phyloP scores from a whole-genome alignment of 2,797 vertebrate genomes.

The Phylloscopus collybita region DNA sequence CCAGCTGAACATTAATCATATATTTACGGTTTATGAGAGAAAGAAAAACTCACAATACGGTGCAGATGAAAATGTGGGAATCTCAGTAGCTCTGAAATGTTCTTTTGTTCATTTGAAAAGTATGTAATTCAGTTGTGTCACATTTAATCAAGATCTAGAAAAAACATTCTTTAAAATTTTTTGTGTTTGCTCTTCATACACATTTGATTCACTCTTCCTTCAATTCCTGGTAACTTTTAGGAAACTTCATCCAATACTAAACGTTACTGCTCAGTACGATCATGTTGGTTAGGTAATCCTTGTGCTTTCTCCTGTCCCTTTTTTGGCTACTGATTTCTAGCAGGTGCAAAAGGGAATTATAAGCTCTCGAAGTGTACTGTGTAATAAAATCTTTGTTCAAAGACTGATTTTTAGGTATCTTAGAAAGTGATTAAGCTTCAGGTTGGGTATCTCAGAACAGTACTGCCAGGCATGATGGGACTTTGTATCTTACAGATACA shows the following conservation, averaged over 20 bases:
- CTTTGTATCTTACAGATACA: background rate
- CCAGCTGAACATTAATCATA: background rate
- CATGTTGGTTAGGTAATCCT: background rate
- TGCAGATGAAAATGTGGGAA: background rate
- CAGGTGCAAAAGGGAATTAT: background rate
- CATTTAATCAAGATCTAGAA: background rate
- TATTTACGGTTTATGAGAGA: background rate
- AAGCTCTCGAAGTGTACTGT: background rate
- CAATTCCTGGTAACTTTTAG: background rate
- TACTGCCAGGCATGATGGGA: background rate
- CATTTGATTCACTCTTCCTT: background rate
- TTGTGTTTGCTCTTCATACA: background rate
- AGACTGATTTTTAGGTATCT: background rate
- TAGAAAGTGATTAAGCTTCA: background rate
- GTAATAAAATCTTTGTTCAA: background rate
- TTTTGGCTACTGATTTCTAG: background rate
- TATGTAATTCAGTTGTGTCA: background rate
- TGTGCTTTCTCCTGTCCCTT: background rate
- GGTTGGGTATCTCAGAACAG: background rate
- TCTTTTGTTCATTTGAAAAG: background rate
- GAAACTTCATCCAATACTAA: background rate
- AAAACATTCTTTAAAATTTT: background rate
- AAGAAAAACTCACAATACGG: background rate
- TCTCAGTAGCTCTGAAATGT: background rate
- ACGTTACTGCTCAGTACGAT: rapidly evolving